Conservation (phyloP, 1,140 invertebrate genomes). For the Arctopsyche grandis region DNA sequence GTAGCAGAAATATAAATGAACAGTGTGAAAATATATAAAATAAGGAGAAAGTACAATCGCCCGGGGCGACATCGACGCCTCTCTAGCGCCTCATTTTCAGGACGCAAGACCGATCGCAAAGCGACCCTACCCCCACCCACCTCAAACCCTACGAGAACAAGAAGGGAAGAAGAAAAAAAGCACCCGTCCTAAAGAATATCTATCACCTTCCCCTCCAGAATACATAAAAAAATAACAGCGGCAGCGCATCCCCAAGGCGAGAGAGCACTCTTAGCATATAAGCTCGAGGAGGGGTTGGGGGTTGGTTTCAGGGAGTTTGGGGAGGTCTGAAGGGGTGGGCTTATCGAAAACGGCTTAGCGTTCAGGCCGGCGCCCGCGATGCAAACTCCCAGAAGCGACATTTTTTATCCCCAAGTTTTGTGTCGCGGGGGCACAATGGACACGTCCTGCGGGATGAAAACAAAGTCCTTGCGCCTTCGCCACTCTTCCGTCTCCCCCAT, state of each 20-base stretch:
- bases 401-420: constrained; percentile 51
- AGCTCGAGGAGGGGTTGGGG: not conserved
- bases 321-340: constrained; percentile 31
- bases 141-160: not conserved
- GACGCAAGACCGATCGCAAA: not conserved
- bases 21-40: not conserved
- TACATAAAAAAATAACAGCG: constrained; percentile 54
- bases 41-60: not conserved
- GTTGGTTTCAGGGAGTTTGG: not conserved
- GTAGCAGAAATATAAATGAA: too few species aligned
- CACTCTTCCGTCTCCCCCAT: not conserved
- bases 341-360: constrained; percentile 55
- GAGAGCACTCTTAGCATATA: constrained; percentile 29
- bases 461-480: constrained; percentile 29
- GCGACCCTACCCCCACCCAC: not conserved
- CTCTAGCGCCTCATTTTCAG: not conserved
- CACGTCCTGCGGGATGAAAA: constrained; percentile 52
- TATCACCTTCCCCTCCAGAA: constrained; percentile 53
- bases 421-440: constrained; percentile 46
- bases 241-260: constrained; percentile 43
- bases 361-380: constrained; percentile 30
- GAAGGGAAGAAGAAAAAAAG: constrained; percentile 44
- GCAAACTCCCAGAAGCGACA: constrained; percentile 55
- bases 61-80: not conserved
- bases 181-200: constrained; percentile 52